phyloP scores from a whole-genome alignment of 2,797 vertebrate genomes.

The Lepidocolaptes lacrymiger region DNA sequence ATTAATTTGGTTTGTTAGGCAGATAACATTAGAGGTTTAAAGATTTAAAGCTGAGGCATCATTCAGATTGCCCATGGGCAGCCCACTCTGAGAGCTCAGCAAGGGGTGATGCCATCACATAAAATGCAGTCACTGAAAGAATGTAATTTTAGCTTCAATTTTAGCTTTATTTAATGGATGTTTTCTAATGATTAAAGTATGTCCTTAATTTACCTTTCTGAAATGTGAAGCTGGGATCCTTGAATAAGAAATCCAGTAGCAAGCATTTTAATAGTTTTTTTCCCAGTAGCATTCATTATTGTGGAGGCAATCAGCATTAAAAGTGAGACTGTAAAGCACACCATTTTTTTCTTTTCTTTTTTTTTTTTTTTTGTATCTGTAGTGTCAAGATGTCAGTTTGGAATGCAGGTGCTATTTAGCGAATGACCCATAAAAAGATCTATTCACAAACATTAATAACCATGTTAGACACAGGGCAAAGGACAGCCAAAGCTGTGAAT shows the following conservation, averaged over 20 bases:
- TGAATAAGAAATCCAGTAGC: not conserved
- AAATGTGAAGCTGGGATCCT: not conserved
- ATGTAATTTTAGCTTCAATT: slow-evolving; percentile 14
- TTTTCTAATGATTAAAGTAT: not conserved
- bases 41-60: not conserved
- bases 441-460: not conserved
- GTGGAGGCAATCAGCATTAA: not conserved
- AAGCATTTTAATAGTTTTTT: not conserved
- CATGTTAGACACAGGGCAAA: not conserved
- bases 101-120: not conserved
- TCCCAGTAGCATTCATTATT: not conserved
- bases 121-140: not conserved
- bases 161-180: not conserved
- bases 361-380: not conserved
- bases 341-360: too few relatives aligned
- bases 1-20: not conserved
- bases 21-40: not conserved
- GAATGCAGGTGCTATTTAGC: not conserved
- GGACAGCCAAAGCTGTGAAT: not conserved
- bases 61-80: not conserved
- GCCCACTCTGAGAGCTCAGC: not conserved
- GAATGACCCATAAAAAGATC: not conserved
- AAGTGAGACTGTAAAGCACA: not conserved
- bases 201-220: not conserved
- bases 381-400: not conserved